Evolutionary conservation across 2,113 vertebrate species (phyloP).

Genomic region (Cyprinodon brontotheroides): DNA sequence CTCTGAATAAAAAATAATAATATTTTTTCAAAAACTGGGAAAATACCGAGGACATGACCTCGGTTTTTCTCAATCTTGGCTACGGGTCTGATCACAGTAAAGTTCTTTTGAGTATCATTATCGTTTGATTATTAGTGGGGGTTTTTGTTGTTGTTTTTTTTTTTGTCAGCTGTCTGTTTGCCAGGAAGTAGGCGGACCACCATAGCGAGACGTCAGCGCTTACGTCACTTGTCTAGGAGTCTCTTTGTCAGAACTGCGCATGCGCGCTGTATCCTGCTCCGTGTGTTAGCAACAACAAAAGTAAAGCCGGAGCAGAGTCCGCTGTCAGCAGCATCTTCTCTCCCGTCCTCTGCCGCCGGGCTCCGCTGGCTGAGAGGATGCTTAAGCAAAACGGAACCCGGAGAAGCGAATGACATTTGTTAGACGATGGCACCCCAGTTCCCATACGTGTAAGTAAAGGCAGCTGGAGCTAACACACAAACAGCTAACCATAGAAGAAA

Average conservation of each 20-base stretch:
- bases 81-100: too few relatives aligned
- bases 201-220: neutral
- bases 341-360: slow-evolving; percentile 34
- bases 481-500: slow-evolving; percentile 45
- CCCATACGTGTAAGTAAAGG: slow-evolving; percentile 56
- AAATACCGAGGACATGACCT: too few relatives aligned
- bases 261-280: slow-evolving; percentile 51
- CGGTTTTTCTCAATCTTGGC: too few relatives aligned
- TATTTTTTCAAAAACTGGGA: too few relatives aligned
- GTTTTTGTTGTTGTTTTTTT: neutral
- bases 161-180: neutral
- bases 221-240: neutral
- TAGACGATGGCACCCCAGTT: slow-evolving; percentile 50
- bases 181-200: neutral
- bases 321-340: slow-evolving; percentile 26
- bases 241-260: slow-evolving; percentile 11
- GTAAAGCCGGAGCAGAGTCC: slow-evolving; percentile 9
- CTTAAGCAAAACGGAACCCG: slow-evolving; percentile 45
- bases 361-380: slow-evolving; percentile 63
- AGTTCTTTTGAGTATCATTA: too few relatives aligned
- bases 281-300: slow-evolving; percentile 63
- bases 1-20: too few relatives aligned
- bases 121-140: too few relatives aligned
- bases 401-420: slow-evolving; percentile 55
- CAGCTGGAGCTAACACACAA: slow-evolving; percentile 45